Evolutionary conservation across 2,888 invertebrate genomes (phyloP).

Genomic region (Cosmia pyralina): DNA sequence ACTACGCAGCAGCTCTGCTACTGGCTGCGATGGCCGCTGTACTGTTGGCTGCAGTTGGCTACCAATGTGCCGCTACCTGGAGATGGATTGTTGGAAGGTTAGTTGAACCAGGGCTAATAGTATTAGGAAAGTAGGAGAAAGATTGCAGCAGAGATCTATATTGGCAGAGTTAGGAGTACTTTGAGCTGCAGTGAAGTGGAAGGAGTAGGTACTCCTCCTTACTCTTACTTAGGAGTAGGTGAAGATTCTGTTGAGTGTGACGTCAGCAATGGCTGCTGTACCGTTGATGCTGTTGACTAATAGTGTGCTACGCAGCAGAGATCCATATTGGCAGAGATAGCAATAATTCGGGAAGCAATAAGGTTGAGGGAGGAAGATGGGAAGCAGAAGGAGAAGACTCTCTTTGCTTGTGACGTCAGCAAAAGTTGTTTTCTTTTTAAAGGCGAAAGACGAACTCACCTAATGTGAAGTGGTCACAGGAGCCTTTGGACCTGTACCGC

Average conservation of each 20-base stretch:
- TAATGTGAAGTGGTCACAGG: background rate
- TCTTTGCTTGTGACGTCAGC: background rate
- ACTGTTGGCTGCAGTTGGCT: constrained; percentile 92
- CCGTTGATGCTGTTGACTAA: background rate
- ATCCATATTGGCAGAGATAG: background rate
- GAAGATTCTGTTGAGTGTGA: background rate
- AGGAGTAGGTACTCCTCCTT: too few species aligned
- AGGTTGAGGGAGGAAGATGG: background rate
- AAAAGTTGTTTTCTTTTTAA: background rate
- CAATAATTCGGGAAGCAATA: background rate
- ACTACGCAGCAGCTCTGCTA: constrained; percentile 91
- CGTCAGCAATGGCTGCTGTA: background rate
- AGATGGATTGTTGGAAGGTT: constrained; percentile 88
- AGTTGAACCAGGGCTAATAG: background rate
- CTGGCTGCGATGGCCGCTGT: constrained; percentile 92
- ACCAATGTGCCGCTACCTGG: constrained; percentile 94
- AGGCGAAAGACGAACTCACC: background rate
- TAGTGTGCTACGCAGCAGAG: background rate
- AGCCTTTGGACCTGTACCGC: background rate
- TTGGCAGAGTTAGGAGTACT: background rate
- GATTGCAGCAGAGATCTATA: background rate
- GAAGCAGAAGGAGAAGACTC: background rate
- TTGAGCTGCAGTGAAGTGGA: background rate
- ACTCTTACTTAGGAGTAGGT: background rate
- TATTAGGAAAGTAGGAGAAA: background rate